phyloP scores from a whole-genome alignment of 1,140 invertebrate genomes.

The Nixonia krombeini region DNA sequence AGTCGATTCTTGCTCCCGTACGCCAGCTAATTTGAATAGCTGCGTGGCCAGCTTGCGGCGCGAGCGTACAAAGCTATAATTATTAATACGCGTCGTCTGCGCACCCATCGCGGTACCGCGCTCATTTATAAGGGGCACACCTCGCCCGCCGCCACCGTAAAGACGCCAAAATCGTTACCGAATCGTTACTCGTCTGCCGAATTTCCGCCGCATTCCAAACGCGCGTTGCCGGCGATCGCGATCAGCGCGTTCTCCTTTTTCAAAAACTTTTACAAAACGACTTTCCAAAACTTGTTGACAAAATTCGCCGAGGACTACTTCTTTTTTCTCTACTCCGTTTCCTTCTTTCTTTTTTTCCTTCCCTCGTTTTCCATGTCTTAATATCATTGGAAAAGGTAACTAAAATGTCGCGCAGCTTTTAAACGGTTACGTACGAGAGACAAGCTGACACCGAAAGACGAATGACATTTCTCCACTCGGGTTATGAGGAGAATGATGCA shows the following conservation, averaged over 20 bases:
- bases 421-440: no score
- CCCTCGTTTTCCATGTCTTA: no score
- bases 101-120: conserved; percentile 50
- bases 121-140: conserved; percentile 64
- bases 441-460: conserved; percentile 8
- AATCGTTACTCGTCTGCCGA: no score
- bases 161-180: no score
- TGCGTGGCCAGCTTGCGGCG: conserved; percentile 41
- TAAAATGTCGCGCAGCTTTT: no score
- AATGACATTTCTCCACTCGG: no score
- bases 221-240: conserved; percentile 22
- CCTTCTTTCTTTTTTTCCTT: no score
- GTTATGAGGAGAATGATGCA: conserved; percentile 26
- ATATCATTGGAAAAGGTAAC: no score
- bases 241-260: no score
- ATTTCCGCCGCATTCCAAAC: conserved; percentile 20
- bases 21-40: conserved; percentile 62
- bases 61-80: conserved; percentile 65
- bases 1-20: conserved; percentile 32
- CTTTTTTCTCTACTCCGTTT: no score
- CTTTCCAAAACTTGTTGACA: neutral
- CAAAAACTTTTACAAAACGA: neutral
- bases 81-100: conserved; percentile 71
- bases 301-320: neutral
- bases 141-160: conserved; percentile 36